phyloP scores from a whole-genome alignment of 2,113 vertebrate genomes.

The Podarcis raffonei region DNA sequence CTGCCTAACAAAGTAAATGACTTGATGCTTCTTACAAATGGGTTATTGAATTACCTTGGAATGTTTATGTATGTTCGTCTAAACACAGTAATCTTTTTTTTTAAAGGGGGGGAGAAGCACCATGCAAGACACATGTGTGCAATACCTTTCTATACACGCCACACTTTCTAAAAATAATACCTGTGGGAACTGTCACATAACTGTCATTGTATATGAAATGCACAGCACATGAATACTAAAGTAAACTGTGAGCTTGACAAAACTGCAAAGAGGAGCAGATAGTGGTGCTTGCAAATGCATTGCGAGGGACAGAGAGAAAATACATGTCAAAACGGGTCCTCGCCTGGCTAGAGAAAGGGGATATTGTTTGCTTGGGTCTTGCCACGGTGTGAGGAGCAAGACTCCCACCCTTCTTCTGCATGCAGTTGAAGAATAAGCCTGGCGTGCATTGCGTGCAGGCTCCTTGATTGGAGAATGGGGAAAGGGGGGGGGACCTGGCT shows the following conservation, averaged over 20 bases:
- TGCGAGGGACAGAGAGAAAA: slow-evolving; percentile 10
- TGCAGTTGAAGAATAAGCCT: slow-evolving; percentile 76
- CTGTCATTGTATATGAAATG: background rate
- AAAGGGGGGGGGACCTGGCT: slow-evolving; percentile 74
- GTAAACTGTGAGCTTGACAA: background rate
- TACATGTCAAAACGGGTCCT: slow-evolving; percentile 69
- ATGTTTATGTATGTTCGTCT: background rate
- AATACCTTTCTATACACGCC: background rate
- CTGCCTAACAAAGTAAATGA: background rate
- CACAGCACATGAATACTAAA: background rate
- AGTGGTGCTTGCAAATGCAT: background rate
- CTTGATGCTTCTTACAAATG: slow-evolving; percentile 19
- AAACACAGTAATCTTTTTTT: background rate
- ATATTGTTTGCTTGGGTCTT: slow-evolving; percentile 86
- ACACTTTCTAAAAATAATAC: background rate
- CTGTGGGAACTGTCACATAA: slow-evolving; percentile 32
- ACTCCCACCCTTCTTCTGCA: slow-evolving; percentile 81
- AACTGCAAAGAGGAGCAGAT: background rate
- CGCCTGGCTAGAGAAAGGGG: slow-evolving; percentile 70
- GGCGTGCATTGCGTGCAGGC: slow-evolving; percentile 80
- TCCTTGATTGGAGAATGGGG: slow-evolving; percentile 79
- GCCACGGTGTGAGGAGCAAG: slow-evolving; percentile 74
- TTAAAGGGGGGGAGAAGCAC: too few relatives aligned
- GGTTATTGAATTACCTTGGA: background rate
- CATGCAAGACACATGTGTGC: accelerated